Percentiles rank a stretch among this genome's conserved stretches.
These are phyloP conservation scores for Pararge aegeria DNA, from an alignment of 1,140 invertebrate genomes.

Conservation along the genomic window DNA sequence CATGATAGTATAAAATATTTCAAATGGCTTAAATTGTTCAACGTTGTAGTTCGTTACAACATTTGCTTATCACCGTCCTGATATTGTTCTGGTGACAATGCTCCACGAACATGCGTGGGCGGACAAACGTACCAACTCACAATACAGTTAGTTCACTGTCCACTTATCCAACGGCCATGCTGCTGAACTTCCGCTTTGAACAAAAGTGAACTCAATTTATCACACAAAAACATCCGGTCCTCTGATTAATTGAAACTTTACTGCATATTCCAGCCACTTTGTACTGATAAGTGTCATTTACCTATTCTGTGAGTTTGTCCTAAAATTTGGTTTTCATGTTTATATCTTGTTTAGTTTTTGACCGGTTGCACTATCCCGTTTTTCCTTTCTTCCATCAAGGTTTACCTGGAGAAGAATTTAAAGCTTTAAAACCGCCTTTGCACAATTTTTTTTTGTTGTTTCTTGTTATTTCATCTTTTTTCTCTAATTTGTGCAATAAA, in stretches of 20 bases:
- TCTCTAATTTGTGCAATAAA: too few relatives aligned
- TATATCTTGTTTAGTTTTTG: too few relatives aligned
- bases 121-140: not conserved
- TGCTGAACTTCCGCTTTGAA: constrained; percentile 49
- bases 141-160: constrained; percentile 54
- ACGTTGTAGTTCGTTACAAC: not conserved
- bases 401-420: too few relatives aligned
- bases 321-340: too few relatives aligned
- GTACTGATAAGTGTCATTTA: not conserved
- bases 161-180: constrained; percentile 59
- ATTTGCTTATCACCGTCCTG: constrained; percentile 6
- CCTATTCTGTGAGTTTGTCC: too few relatives aligned
- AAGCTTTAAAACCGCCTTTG: too few relatives aligned
- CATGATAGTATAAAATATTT: too few relatives aligned
- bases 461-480: too few relatives aligned
- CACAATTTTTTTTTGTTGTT: too few relatives aligned
- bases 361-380: too few relatives aligned
- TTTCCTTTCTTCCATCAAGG: too few relatives aligned
- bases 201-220: constrained; percentile 46
- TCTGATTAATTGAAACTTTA: constrained; percentile 32
- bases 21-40: too few relatives aligned
- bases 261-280: not conserved
- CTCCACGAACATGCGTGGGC: constrained; percentile 44
- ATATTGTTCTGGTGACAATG: constrained; percentile 29
- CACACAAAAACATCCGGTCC: constrained; percentile 60